These are phyloP conservation scores for Heliothis peltigera DNA, from an alignment of 2,888 invertebrate species.

Conservation along the genomic window DNA sequence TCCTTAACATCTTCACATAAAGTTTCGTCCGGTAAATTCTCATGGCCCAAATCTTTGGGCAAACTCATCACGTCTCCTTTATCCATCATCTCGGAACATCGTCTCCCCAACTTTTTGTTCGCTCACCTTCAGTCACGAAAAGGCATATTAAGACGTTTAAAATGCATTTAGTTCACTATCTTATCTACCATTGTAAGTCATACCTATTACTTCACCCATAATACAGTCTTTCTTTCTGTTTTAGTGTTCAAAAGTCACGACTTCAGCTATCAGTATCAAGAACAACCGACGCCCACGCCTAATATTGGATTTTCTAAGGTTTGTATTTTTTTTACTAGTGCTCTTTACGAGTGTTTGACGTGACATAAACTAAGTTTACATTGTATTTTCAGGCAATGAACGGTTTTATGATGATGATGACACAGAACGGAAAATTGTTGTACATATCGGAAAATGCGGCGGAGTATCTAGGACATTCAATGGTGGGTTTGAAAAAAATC, in stretches of 20 bases:
- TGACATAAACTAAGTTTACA: constrained; percentile 74
- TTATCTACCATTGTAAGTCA: constrained; percentile 79
- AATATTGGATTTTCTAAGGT: constrained; percentile 98
- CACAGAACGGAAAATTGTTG: constrained; percentile 98
- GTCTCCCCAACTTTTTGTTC: constrained; percentile 86
- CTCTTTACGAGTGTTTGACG: constrained; percentile 74
- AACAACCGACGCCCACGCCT: constrained; percentile 93
- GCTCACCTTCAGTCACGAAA: constrained; percentile 88
- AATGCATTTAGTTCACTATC: constrained; percentile 88
- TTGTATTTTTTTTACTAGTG: constrained; percentile 69
- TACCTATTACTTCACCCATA: constrained; percentile 86
- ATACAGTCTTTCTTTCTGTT: constrained; percentile 91
- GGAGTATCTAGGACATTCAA: constrained; percentile 99
- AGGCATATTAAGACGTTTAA: constrained; percentile 89
- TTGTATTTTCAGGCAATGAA: constrained; percentile 96
- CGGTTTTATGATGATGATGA: constrained; percentile 99
- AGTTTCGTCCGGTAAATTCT: constrained; percentile 76
- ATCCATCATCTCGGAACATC: constrained; percentile 77
- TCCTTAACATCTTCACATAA: constrained; percentile 71
- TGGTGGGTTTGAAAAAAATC: constrained; percentile 90
- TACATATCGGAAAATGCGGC: constrained; percentile 99
- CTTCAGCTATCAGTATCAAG: constrained; percentile 91
- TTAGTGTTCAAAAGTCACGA: constrained; percentile 96
- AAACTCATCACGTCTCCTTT: constrained; percentile 85
- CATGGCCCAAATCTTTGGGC: constrained; percentile 82